phyloP scores from a whole-genome alignment of 2,888 invertebrate genomes.

The Heliconius charithonia region DNA sequence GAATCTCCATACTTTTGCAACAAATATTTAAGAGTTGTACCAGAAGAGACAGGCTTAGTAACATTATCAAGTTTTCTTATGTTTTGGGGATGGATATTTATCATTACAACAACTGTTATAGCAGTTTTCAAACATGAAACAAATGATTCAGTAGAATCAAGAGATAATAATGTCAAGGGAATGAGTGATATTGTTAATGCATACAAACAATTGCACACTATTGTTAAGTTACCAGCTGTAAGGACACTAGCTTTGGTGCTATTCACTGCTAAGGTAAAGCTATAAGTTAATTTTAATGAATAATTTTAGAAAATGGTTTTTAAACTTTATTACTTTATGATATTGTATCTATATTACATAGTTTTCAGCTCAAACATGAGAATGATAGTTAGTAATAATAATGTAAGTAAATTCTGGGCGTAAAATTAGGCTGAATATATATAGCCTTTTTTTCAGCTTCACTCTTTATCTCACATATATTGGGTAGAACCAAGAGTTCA shows the following conservation, averaged over 20 bases:
- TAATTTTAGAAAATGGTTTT: neutral
- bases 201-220: constrained; percentile 91
- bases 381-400: too few species aligned
- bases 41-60: constrained; percentile 88
- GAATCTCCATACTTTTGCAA: constrained; percentile 99
- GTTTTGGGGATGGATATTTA: constrained; percentile 97
- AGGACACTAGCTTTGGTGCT: constrained; percentile 90
- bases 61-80: constrained; percentile 92
- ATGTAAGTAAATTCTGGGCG: too few species aligned
- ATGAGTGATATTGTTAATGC: constrained; percentile 84
- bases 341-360: neutral
- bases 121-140: constrained; percentile 94
- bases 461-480: neutral
- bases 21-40: constrained; percentile 90
- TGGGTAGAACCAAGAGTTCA: too few species aligned
- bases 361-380: too few species aligned
- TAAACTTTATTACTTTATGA: neutral
- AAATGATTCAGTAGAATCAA: constrained; percentile 65
- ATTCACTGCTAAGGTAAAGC: constrained; percentile 93
- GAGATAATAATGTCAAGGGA: constrained; percentile 66
- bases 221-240: constrained; percentile 92
- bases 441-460: too few species aligned
- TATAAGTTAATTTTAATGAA: neutral
- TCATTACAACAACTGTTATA: constrained; percentile 94
- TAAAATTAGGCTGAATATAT: too few species aligned